Percentiles rank a stretch among this genome's conserved stretches.
Conservation (phyloP, 64 coral and sea anemone species). For the Montipora efflorescens region DNA sequence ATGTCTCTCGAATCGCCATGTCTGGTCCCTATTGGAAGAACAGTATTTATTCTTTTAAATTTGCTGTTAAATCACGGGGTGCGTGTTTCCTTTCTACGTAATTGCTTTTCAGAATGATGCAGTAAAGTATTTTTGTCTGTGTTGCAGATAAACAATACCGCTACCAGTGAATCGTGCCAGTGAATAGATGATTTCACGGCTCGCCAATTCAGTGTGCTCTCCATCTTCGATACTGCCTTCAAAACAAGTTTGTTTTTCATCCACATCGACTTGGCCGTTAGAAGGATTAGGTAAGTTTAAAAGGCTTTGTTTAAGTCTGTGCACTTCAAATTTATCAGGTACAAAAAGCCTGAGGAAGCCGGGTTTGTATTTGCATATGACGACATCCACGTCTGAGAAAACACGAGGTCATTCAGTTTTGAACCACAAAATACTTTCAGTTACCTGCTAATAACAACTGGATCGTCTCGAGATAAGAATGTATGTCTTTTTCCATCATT, state of each 20-base stretch:
- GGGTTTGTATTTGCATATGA: conserved; percentile 32
- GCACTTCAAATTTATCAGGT: not conserved
- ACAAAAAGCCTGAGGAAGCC: not conserved
- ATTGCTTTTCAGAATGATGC: not conserved
- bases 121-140: conserved; percentile 45
- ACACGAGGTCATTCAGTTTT: not conserved
- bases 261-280: not conserved
- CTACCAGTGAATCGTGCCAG: not conserved
- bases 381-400: not conserved
- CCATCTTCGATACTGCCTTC: not conserved
- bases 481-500: not conserved
- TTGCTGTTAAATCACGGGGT: not conserved
- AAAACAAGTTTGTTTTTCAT: not conserved
- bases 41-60: not conserved
- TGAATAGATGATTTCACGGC: not conserved
- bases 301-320: not conserved
- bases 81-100: conserved; percentile 16
- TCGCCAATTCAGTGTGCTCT: not conserved
- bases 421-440: not conserved
- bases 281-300: not conserved
- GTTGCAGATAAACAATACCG: conserved; percentile 48
- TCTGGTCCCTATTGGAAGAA: not conserved
- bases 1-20: not conserved
- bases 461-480: not conserved
- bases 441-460: not conserved